Evolutionary conservation across 35 echinoderm and acorn worm genomes (phyloP).

Genomic region (Strongylocentrotus purpuratus): DNA sequence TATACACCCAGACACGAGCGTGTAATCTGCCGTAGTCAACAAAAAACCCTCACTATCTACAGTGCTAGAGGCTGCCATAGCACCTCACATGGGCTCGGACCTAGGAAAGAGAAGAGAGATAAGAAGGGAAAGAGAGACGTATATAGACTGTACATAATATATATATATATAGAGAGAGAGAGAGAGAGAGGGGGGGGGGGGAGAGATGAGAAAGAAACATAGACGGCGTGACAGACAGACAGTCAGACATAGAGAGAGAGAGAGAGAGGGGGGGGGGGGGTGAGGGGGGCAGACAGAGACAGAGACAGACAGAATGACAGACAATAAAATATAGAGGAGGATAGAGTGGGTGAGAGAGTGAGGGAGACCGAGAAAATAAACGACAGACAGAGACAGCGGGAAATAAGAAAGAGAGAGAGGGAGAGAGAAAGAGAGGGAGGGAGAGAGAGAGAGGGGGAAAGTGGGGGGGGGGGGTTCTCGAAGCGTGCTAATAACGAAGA

Average conservation of each 20-base stretch:
- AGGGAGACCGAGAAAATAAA: not conserved
- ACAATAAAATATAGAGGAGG: not conserved
- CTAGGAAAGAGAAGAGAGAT: too few relatives aligned
- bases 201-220: not conserved
- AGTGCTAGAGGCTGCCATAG: not conserved
- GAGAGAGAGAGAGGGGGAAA: not conserved
- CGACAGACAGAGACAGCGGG: not conserved
- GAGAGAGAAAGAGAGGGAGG: not conserved
- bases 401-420: not conserved
- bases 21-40: slow-evolving; percentile 21
- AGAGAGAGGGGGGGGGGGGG: not conserved
- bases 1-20: slow-evolving; percentile 8
- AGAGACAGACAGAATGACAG: not conserved
- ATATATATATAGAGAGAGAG: not conserved
- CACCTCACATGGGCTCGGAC: not conserved
- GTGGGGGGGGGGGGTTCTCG: not conserved
- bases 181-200: not conserved
- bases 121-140: too few relatives aligned
- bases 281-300: not conserved
- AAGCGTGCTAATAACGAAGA: not conserved
- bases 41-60: not conserved
- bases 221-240: too few relatives aligned
- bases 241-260: not conserved
- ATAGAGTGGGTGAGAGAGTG: not conserved
- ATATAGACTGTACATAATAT: too few relatives aligned